phyloP scores from a whole-genome alignment of 2,888 invertebrate species.

The Pandemis heparana region DNA sequence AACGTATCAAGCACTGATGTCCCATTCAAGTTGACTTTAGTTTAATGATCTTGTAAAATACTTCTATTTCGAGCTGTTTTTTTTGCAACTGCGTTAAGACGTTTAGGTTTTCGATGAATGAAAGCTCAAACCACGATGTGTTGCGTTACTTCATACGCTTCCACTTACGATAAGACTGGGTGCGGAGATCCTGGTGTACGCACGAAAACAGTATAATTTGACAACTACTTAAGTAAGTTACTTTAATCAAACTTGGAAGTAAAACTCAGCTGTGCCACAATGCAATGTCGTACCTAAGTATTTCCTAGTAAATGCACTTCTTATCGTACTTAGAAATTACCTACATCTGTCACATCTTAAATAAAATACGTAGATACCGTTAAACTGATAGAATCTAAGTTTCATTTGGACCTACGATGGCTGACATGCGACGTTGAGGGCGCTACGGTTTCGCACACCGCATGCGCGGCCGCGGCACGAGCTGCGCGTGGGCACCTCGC shows the following conservation, averaged over 20 bases:
- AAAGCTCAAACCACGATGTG: slow-evolving; percentile 36
- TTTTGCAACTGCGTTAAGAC: slow-evolving; percentile 4
- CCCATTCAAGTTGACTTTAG: not conserved
- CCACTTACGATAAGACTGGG: slow-evolving; percentile 59
- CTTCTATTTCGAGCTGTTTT: not conserved
- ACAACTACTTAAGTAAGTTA: slow-evolving; percentile 33
- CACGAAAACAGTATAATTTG: slow-evolving; percentile 31
- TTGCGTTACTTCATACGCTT: slow-evolving; percentile 31
- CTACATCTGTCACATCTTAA: slow-evolving; percentile 51
- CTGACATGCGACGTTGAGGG: slow-evolving; percentile 34
- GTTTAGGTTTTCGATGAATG: slow-evolving; percentile 16
- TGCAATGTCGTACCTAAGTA: slow-evolving; percentile 52
- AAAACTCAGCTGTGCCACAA: slow-evolving; percentile 50
- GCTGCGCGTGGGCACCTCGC: not conserved
- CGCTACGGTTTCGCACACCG: slow-evolving; percentile 24
- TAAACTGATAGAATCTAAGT: slow-evolving; percentile 59
- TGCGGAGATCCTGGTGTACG: slow-evolving; percentile 44
- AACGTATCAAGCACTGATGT: not conserved
- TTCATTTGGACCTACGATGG: slow-evolving; percentile 58
- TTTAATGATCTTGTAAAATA: not conserved
- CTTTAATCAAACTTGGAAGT: slow-evolving; percentile 31
- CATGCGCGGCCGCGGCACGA: not conserved
- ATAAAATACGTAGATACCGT: slow-evolving; percentile 44
- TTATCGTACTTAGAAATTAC: slow-evolving; percentile 46
- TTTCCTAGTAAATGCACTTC: slow-evolving; percentile 53